Conservation (phyloP, 2,888 invertebrate species). For the Mythimna pallens region DNA sequence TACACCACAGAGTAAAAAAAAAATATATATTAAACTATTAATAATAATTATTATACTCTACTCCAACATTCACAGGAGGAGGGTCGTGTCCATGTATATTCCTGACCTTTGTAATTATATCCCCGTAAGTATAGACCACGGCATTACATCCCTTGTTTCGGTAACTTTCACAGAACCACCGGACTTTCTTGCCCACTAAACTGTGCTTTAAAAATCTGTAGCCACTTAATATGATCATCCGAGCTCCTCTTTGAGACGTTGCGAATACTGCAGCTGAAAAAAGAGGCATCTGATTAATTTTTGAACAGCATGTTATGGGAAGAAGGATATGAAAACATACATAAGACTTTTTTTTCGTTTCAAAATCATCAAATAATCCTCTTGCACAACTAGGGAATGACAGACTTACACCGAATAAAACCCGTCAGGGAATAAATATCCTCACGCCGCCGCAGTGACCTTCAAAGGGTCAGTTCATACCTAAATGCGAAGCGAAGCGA, state of each 20-base stretch:
- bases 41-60: background rate
- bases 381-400: too few relatives aligned
- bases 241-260: constrained; percentile 65
- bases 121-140: constrained; percentile 49
- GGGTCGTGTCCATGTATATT: constrained; percentile 46
- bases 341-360: too few relatives aligned
- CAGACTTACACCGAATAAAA: too few relatives aligned
- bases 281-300: background rate
- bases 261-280: constrained; percentile 61
- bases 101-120: constrained; percentile 21
- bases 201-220: constrained; percentile 70
- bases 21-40: background rate
- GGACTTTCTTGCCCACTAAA: constrained; percentile 53
- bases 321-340: too few relatives aligned
- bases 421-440: too few relatives aligned
- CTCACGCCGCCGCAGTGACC: too few relatives aligned
- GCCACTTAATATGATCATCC: constrained; percentile 65
- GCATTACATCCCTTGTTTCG: constrained; percentile 58
- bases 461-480: too few relatives aligned
- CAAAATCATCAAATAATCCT: too few relatives aligned
- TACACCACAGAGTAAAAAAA: background rate
- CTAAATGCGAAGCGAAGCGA: too few relatives aligned
- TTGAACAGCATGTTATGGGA: background rate
- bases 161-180: constrained; percentile 70
- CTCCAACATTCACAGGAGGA: background rate